These are phyloP conservation scores for Lepilemur ruficaudatus DNA, from an alignment of 2,797 vertebrate species.

Conservation along the genomic window DNA sequence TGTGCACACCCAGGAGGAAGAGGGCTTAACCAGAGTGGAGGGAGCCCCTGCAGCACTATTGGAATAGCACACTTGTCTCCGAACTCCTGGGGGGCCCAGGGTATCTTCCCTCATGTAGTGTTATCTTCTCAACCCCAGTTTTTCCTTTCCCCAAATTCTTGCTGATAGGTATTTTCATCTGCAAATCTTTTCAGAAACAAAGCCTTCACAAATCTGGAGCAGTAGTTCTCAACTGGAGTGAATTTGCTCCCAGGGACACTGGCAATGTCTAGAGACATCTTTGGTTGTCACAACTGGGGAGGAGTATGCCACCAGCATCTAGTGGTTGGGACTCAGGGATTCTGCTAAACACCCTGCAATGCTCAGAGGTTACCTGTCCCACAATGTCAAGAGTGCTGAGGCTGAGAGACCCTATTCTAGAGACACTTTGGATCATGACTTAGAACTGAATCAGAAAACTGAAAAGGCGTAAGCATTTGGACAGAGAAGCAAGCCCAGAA, in stretches of 20 bases:
- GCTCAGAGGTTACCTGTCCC: background rate
- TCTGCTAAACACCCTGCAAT: background rate
- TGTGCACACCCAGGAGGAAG: too few relatives aligned
- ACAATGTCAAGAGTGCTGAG: background rate
- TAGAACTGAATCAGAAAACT: background rate
- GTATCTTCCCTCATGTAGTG: background rate
- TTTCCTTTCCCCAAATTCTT: background rate
- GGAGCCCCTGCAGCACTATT: too few relatives aligned
- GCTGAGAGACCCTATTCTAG: background rate
- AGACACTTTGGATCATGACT: background rate
- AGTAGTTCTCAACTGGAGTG: background rate
- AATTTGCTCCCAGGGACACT: background rate
- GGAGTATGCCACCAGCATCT: background rate
- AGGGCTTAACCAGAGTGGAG: background rate
- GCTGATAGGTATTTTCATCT: background rate
- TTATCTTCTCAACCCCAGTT: background rate
- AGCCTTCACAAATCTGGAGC: background rate
- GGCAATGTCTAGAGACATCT: background rate
- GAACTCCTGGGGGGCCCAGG: background rate
- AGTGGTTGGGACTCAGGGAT: background rate
- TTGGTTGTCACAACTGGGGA: background rate
- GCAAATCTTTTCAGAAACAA: background rate
- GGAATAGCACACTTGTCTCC: background rate
- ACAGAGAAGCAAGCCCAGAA: background rate
- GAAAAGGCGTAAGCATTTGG: background rate